Evolutionary conservation across 2,888 invertebrate genomes (phyloP), one percentile per base, ranked within the genome.

Genomic region (Steinernema carpocapsae): DNA sequence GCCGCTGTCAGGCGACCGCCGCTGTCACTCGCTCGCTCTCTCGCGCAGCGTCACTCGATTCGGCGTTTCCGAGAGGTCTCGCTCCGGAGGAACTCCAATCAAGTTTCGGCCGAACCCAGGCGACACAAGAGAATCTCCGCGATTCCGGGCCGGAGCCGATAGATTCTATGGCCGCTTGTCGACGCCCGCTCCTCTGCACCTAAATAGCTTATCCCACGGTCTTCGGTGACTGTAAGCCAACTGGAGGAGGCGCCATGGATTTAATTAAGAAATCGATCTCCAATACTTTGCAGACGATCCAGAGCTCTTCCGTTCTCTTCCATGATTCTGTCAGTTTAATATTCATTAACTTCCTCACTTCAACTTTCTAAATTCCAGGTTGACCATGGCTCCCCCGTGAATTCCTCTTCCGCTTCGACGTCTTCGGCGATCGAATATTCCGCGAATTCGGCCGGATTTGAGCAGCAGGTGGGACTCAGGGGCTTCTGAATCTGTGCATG

Each of bases 61-160:
- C 32, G 64, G 19, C 29, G 32, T 64, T 64, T 64, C 64, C 64
- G 29, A 64, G 64, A 64, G 64, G 64, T 64, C 64, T 32, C 64
- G 4, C 17, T 48, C 48, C 48, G 48, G n/a, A 48, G n/a, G 48
- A 3, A 48, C n/a, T 4, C 48, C 48, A 7, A 14, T 14, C 19
- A 10, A 37, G 37, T 37, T 37, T 37, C 10, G 37, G 4, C 37
- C 37, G 37, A 37, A 37, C 3, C 37, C 10, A 37, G 48, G 48
- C 19, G 48, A 7, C 48, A 48, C 7, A 3, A 37, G n/a, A 19
- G 48, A 48, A 48, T 48, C 48, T 17, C 19, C 48, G 48, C 43
- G 43, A 43, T 43, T 43, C 14, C 48, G 48, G 48, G 4, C 48
- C 4, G 48, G 14, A 48, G 17, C 48, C n/a, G 4, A 3, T 3